phyloP scores from a whole-genome alignment of 2,888 invertebrate species.

The Stomorhina lunata region DNA sequence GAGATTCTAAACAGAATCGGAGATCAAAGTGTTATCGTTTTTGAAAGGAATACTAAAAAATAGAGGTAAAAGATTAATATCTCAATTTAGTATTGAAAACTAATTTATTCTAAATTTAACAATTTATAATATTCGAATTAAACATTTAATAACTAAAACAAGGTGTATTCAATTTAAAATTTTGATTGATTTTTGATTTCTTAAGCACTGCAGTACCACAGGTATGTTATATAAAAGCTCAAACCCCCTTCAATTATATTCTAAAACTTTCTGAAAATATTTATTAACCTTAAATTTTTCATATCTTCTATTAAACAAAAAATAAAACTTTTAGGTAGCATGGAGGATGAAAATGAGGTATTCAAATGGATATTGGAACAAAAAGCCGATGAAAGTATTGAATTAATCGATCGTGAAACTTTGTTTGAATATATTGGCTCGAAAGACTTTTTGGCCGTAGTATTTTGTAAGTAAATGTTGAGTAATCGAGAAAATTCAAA shows the following conservation, averaged over 20 bases:
- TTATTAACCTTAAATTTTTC: neutral
- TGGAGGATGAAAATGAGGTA: slow-evolving; percentile 89
- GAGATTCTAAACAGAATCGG: too few species aligned
- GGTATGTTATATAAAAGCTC: slow-evolving; percentile 72
- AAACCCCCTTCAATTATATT: neutral
- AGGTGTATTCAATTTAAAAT: slow-evolving; percentile 20
- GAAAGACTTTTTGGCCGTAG: slow-evolving; percentile 94
- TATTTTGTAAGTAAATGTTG: slow-evolving; percentile 89
- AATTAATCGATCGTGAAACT: slow-evolving; percentile 91
- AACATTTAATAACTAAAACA: neutral
- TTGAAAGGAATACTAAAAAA: too few species aligned
- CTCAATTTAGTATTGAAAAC: neutral
- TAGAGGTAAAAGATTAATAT: neutral
- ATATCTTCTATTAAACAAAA: neutral
- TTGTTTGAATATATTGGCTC: slow-evolving; percentile 91
- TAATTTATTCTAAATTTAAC: neutral
- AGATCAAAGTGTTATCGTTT: too few species aligned
- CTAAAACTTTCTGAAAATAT: neutral
- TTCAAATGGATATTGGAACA: slow-evolving; percentile 95
- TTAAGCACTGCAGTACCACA: slow-evolving; percentile 75
- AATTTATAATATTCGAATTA: neutral
- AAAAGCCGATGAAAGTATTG: slow-evolving; percentile 94
- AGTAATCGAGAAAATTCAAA: neutral
- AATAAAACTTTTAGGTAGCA: slow-evolving; percentile 82
- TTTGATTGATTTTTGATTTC: slow-evolving; percentile 69